Percentiles rank a stretch among this genome's conserved stretches.
phyloP scores from a whole-genome alignment of 2,888 invertebrate species.

The Apoderus coryli region DNA sequence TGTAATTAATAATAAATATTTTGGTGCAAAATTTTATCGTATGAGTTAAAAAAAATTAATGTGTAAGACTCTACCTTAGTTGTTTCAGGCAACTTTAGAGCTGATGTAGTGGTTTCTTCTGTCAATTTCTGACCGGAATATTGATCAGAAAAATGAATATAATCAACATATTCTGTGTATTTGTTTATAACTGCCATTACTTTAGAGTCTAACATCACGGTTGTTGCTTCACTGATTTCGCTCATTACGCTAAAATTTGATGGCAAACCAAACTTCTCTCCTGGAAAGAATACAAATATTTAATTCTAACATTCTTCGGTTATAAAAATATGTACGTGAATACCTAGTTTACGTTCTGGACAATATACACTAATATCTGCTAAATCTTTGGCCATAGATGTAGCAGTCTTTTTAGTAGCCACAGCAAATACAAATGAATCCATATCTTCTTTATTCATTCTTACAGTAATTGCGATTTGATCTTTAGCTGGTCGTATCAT shows the following conservation, averaged over 20 bases:
- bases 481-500: slow-evolving; percentile 75
- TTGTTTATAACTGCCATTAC: slow-evolving; percentile 61
- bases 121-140: slow-evolving; percentile 81
- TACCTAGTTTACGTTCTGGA: slow-evolving; percentile 25
- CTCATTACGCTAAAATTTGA: slow-evolving; percentile 57
- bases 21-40: no score
- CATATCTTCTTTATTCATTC: slow-evolving; percentile 79
- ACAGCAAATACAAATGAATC: slow-evolving; percentile 88
- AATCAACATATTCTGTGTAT: slow-evolving; percentile 77
- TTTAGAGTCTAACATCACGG: slow-evolving; percentile 70
- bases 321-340: slow-evolving; percentile 4
- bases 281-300: slow-evolving; percentile 22
- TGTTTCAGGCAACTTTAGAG: slow-evolving; percentile 28
- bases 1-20: no score
- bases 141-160: slow-evolving; percentile 94
- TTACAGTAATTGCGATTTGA: slow-evolving; percentile 72
- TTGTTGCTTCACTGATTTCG: slow-evolving; percentile 80
- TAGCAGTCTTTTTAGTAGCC: slow-evolving; percentile 77
- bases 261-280: background rate
- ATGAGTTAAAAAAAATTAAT: slow-evolving; percentile 3
- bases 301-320: slow-evolving; percentile 30
- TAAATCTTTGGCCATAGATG: slow-evolving; percentile 79
- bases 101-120: slow-evolving; percentile 50
- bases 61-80: slow-evolving; percentile 28
- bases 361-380: slow-evolving; percentile 54